These are phyloP conservation scores for Drosophila incognita DNA, from an alignment of 2,888 invertebrate genomes.

Conservation along the genomic window DNA sequence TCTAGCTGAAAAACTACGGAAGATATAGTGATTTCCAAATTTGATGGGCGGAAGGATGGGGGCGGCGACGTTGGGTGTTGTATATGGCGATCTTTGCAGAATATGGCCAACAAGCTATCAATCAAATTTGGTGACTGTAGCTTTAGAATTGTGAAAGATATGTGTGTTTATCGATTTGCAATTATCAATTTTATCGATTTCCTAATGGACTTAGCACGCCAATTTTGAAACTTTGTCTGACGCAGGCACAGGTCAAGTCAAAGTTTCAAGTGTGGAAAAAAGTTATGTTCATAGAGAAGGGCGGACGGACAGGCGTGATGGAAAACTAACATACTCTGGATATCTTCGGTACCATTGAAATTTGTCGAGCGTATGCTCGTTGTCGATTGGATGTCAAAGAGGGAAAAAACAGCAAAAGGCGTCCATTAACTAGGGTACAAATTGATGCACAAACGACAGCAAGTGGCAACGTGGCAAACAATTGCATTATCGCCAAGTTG, in stretches of 20 bases:
- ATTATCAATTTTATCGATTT: not conserved
- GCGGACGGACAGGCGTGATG: not conserved
- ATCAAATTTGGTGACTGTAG: not conserved
- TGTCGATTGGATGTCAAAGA: constrained; percentile 57
- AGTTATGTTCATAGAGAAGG: not conserved
- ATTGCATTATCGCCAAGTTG: constrained; percentile 31
- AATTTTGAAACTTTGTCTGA: not conserved
- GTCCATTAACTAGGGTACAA: constrained; percentile 64
- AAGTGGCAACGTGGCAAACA: constrained; percentile 14
- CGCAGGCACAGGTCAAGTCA: not conserved
- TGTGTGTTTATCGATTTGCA: not conserved
- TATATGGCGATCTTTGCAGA: not conserved
- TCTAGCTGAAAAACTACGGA: too few relatives aligned
- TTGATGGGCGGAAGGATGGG: not conserved
- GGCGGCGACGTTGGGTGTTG: not conserved
- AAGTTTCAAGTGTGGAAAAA: not conserved
- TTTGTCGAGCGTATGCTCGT: constrained; percentile 64
- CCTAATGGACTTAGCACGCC: not conserved
- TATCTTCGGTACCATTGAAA: constrained; percentile 59
- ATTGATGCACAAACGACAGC: constrained; percentile 45
- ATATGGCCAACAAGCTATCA: not conserved
- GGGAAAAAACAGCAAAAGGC: constrained; percentile 11
- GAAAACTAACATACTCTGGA: not conserved
- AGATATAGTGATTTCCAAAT: too few relatives aligned
- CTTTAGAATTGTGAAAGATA: not conserved